phyloP scores from a whole-genome alignment of 2,113 vertebrate genomes.

The Pungitius pungitius region DNA sequence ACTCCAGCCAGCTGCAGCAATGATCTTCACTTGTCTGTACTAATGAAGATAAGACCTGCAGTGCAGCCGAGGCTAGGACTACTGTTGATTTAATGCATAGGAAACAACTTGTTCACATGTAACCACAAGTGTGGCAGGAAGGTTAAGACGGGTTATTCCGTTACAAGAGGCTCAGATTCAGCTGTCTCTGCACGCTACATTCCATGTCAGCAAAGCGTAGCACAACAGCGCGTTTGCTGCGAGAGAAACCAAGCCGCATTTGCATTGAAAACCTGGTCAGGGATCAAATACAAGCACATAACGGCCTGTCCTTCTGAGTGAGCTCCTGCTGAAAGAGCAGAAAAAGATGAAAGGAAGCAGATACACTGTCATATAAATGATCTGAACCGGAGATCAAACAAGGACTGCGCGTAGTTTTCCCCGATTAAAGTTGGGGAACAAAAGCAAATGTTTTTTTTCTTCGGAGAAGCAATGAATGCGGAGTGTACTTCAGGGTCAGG shows the following conservation, averaged over 20 bases:
- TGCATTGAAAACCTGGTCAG: slow-evolving; percentile 55
- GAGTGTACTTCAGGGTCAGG: slow-evolving; percentile 37
- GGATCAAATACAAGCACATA: slow-evolving; percentile 53
- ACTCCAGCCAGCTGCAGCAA: slow-evolving; percentile 43
- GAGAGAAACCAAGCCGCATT: slow-evolving; percentile 16
- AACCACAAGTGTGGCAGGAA: neutral
- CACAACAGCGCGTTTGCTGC: slow-evolving; percentile 11
- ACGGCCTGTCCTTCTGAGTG: slow-evolving; percentile 47
- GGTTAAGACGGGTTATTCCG: slow-evolving; percentile 9
- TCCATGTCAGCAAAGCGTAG: slow-evolving; percentile 3
- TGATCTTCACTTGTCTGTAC: slow-evolving; percentile 47
- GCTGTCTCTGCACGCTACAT: slow-evolving; percentile 22
- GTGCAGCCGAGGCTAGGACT: slow-evolving; percentile 43
- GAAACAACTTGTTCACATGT: neutral
- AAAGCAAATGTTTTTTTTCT: slow-evolving; percentile 60
- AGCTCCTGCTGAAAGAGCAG: slow-evolving; percentile 45
- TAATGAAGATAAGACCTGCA: slow-evolving; percentile 51
- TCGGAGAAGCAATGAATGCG: slow-evolving; percentile 46
- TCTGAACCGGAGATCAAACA: slow-evolving; percentile 57
- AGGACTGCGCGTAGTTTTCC: slow-evolving; percentile 31
- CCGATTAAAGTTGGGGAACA: slow-evolving; percentile 51
- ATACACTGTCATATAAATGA: slow-evolving; percentile 36
- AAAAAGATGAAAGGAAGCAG: slow-evolving; percentile 48
- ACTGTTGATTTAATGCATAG: slow-evolving; percentile 18
- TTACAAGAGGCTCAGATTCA: slow-evolving; percentile 10